Base-by-base conservation (phyloP, 2,888 invertebrate species). In the Matsumyia berberina region DNA sequence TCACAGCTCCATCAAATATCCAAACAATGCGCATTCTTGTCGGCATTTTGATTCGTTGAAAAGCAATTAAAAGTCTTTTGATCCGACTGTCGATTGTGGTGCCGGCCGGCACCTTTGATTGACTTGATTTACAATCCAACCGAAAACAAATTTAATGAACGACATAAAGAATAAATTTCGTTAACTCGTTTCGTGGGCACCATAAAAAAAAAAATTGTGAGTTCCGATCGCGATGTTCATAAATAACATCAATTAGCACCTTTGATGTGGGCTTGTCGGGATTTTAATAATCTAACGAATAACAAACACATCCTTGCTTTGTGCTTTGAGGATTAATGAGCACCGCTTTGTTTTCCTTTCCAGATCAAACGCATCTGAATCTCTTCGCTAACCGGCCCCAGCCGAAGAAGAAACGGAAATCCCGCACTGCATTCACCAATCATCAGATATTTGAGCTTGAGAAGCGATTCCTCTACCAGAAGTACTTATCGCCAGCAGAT, bases 381-480 rank as follows among this genome's bases (percentile, higher is more conserved):
- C 94, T 97, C 88, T 98, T 97, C 94, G 96, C 97, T 93, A 95
- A 95, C 89, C 94, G 97, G 87, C 96, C 97, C 86, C 97, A 97
- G 91, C 96, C 97, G 89, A 97, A 97, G 92, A 99, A 99, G 94
- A 99, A 99, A 91, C 94, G 98, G 90, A 97, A 99, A 94, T 98
- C 98, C 9, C 94, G 99, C 88, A 99, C 99, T 5, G 99, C 99
- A 39, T 99, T 99, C 93, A 98, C 98, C 80, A 99, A 99, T 92
- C 98, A 98, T 92, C 99, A 99, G 93, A 99, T 99, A 88, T 98
- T 98, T 92, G 98, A 99, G 92, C 93, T 99, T 90, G 99, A 99
- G 92, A 98, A 98, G 91, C 94, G 99, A 88, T 99, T 99, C 93
- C 94, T 98, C n/a, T 98, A 98, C 93, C 99, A 99, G 92, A 99